phyloP scores from a whole-genome alignment of 2,888 invertebrate species.

The Himalopsyche kuldschensis region DNA sequence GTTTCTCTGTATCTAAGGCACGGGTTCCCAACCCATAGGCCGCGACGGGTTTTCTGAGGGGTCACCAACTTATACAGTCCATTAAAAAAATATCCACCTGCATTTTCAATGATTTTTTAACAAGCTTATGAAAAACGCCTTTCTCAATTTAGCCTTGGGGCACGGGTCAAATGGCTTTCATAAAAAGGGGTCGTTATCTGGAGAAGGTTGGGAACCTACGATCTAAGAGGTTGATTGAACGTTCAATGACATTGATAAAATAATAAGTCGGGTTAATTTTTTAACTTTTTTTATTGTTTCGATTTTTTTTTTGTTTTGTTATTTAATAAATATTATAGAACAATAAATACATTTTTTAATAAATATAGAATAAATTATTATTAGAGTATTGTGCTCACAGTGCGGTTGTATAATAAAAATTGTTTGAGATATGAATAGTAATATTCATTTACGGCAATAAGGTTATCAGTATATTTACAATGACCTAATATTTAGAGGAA shows the following conservation, averaged over 20 bases:
- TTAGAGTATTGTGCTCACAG: background rate
- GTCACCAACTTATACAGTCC: no score
- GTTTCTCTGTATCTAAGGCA: no score
- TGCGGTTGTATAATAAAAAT: background rate
- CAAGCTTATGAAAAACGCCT: no score
- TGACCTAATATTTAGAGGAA: background rate
- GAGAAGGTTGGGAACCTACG: no score
- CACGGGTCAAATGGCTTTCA: no score
- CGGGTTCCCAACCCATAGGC: no score
- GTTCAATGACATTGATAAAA: background rate
- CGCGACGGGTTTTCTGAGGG: no score
- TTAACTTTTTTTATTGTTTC: constrained; percentile 45
- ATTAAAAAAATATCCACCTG: no score
- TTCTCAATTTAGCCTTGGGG: no score
- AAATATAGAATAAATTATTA: constrained; percentile 14
- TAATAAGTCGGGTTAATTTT: constrained; percentile 45
- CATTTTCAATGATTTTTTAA: no score
- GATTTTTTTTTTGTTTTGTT: background rate
- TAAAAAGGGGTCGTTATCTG: no score
- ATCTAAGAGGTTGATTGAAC: no score
- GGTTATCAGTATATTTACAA: background rate
- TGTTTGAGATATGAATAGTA: background rate
- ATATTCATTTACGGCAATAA: background rate
- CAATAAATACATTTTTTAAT: constrained; percentile 12
- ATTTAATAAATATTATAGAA: background rate